Base-by-base conservation (phyloP, 2,113 vertebrate species). In the Perca flavescens region DNA sequence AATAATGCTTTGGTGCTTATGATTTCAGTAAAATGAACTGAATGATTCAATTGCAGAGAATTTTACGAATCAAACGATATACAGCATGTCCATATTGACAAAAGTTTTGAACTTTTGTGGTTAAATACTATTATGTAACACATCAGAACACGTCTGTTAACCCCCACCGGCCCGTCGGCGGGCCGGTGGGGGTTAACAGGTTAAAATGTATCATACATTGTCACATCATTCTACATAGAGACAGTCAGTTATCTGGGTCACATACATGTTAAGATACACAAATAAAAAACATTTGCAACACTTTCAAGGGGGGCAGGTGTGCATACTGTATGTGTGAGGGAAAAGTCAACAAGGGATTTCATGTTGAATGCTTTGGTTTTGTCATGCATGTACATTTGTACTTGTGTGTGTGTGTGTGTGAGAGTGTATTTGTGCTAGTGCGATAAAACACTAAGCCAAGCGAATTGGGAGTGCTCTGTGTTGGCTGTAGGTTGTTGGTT, bases 401-500 rank as follows among this genome's bases (percentile, higher is more conserved):
- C 31, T 34, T 46, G 60, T 68, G 68, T 86, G 67, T 78, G 54
- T 57, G 12, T 22, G 54, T 5, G n/a, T 36, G 60, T 36, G 31
- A 63, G 61, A 36, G 64, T 80, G 63, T 79, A 71, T 88, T 54
- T 70, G 80, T 54, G 73, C 50, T 61, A 74, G 43, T 40, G 68
- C 85, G 60, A 68, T 84, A 79, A 88, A 91, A 83, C 77, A 91
- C 68, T 63, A 82, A 89, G 81, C 81, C 77, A 80, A 68, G 73
- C 1, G 28, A 73, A 83, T 57, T 75, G 47, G 53, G 60, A 72
- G 66, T 15, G 2, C 81, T 79, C 28, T 54, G 71, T 73, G 57
- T 86, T 87, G 81, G 79, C 83, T 82, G 70, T 74, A 83, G 67
- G 85, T 77, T 87, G 84, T 87, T 87, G 86, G 69, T 86, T 89